Base-by-base conservation (phyloP, 2,888 invertebrate genomes). In the Patella caerulea region DNA sequence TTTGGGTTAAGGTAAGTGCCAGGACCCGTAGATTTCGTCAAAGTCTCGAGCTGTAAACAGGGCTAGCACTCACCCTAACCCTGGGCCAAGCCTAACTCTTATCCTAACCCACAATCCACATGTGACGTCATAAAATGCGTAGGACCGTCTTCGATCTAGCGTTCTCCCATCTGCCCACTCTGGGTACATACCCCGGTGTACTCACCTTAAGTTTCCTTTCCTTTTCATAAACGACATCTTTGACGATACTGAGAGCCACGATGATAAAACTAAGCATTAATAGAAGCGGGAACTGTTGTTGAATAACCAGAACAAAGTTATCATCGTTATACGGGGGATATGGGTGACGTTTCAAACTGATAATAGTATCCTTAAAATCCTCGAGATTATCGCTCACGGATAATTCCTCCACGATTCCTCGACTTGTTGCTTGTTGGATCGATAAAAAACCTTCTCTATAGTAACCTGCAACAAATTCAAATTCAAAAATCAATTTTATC, bases 181-280 rank as follows among this genome's bases (percentile, higher is more conserved):
- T 24, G 24, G 24, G 24, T 24, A 24, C 24, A 24, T 24, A 24
- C 24, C 24, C 24, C 24, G 24, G 29, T 29, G 29, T 15, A 73
- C 73, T 75, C 71, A 89, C 90, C 87, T 90, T 90, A 1, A 90
- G 83, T 78, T 86, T 87, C 69, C 94, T 93, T 90, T 96, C 96
- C 88, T 96, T 96, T 91, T 96, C 96, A 55, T 94, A 93, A 0
- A 95, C 94, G 29, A 96, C 93, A 74, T 94, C 94, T 91, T 95
- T 95, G 1, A 95, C 95, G 71, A 95, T 95, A 86, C 95, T 96
- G 29, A 96, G 94, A 74, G 95, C 95, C 0, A 95, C 94, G 89
- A 96, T 96, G 75, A 95, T 94, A 88, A 96, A 96, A 88, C 96
- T 95, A 14, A 97, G 92, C 92, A 96, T 93, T 45, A 97, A 93